A percentile compares a stretch with the other conserved stretches of the same genome.
These are phyloP conservation scores for Poecilia latipinna DNA, from an alignment of 2,113 vertebrate species.

Conservation along the genomic window DNA sequence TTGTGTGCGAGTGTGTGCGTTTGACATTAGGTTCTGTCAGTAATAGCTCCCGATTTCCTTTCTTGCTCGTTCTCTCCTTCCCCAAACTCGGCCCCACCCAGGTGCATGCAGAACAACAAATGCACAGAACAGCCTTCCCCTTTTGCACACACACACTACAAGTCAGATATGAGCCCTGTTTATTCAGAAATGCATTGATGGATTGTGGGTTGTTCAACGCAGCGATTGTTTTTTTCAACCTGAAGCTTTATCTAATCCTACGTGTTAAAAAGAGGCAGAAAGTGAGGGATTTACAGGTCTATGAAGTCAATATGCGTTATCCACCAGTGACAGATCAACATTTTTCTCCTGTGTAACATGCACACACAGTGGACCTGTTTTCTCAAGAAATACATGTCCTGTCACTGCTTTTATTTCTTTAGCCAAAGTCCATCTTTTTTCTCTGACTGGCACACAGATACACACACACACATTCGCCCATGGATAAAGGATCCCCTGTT, in stretches of 20 bases:
- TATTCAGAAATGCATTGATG: slow-evolving; percentile 74
- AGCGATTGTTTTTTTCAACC: slow-evolving; percentile 47
- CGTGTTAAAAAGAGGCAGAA: slow-evolving; percentile 64
- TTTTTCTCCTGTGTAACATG: slow-evolving; percentile 37
- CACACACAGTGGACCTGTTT: slow-evolving; percentile 34
- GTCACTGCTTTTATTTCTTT: slow-evolving; percentile 50
- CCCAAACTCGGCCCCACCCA: slow-evolving; percentile 67
- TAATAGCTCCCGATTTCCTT: slow-evolving; percentile 76
- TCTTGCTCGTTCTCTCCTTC: slow-evolving; percentile 52
- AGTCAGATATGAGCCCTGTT: slow-evolving; percentile 72
- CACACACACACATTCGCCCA: neutral
- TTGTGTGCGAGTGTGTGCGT: slow-evolving; percentile 27
- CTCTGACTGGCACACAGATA: slow-evolving; percentile 19
- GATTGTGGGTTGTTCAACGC: slow-evolving; percentile 68
- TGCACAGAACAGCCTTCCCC: slow-evolving; percentile 31
- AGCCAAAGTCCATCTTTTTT: slow-evolving; percentile 26
- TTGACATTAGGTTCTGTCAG: slow-evolving; percentile 72
- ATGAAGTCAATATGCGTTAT: slow-evolving; percentile 66
- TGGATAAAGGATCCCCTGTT: slow-evolving; percentile 47
- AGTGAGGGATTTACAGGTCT: slow-evolving; percentile 68
- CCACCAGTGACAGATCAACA: slow-evolving; percentile 65
- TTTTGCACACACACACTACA: slow-evolving; percentile 45
- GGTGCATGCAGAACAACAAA: slow-evolving; percentile 49
- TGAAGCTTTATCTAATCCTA: slow-evolving; percentile 72
- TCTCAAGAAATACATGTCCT: slow-evolving; percentile 54